Base-by-base conservation (phyloP, 2,888 invertebrate species). In the Halocaridina rubra region DNA sequence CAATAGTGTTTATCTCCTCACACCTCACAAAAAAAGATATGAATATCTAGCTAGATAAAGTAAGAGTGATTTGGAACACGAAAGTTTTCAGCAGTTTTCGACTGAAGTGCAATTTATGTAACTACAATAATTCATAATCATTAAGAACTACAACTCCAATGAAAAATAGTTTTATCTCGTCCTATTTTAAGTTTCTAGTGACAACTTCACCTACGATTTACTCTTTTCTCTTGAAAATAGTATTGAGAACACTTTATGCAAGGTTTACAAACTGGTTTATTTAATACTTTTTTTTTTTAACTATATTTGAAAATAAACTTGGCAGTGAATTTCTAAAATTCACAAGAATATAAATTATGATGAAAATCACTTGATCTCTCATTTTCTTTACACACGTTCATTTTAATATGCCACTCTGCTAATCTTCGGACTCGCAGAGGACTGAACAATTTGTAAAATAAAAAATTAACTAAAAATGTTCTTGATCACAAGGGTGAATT, bases 321-420 rank as follows among this genome's bases (percentile, higher is more conserved):
- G 80, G 80, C 80, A 80, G 80, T 80, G 76, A 80, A 80, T 74
- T 74, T 80, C 33, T 69, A 80, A 24, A 61, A 77, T 61, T 80
- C 74, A 80, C 74, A 39, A 72, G 61, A 61, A 74, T 61, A 77
- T 33, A 30, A 33, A 69, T 57, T n/a, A 77, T 61, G 27, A 59
- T 74, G 61, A 46, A 61, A 61, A 80, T 74, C 59, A 72, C 74
- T 32, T 61, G 33, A 61, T 69, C 69, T 61, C n/a, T 19, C 5
- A 72, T 46, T 22, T 69, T 74, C 53, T 61, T 80, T 80, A 64
- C 19, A 29, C n/a, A n/a, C n/a, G n/a, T n/a, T n/a, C n/a, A n/a
- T n/a, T n/a, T 72, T 64, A 80, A 53, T 80, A 74, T 61, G 80
- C 80, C 80, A 80, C 74, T 80, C 80, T 80, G 80, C 80, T 74